Evolutionary conservation across 2,797 vertebrate species (phyloP).

Genomic region (Fringilla coelebs): DNA sequence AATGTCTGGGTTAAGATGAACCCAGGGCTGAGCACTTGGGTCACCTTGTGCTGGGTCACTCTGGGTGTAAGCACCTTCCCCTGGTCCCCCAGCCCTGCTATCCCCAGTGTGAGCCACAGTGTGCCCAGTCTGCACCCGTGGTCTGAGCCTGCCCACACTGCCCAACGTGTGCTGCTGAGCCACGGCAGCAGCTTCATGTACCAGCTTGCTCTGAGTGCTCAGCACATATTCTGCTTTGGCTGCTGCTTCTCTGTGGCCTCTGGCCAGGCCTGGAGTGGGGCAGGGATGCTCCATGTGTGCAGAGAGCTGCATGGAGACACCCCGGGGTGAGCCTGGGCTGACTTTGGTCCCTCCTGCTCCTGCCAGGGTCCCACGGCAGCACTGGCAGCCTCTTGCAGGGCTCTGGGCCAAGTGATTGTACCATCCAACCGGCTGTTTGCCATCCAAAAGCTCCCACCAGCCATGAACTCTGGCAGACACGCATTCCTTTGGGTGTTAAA

Average conservation of each 20-base stretch:
- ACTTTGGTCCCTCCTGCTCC: neutral
- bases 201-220: neutral
- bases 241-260: neutral
- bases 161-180: neutral
- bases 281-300: accelerated
- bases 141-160: neutral
- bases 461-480: neutral
- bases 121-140: accelerated
- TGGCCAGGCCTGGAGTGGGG: neutral
- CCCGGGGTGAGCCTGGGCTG: accelerated
- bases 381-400: neutral
- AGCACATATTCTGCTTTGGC: neutral
- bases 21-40: neutral
- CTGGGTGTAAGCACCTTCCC: neutral
- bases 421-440: neutral
- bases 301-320: neutral
- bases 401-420: neutral
- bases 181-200: accelerated
- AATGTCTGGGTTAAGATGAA: neutral
- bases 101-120: accelerated
- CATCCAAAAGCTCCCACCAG: neutral
- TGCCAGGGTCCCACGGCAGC: accelerated
- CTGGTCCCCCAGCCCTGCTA: accelerated
- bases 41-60: neutral
- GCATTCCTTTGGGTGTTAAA: neutral